phyloP scores from a whole-genome alignment of 2,888 invertebrate species.

The Fragum fragum region DNA sequence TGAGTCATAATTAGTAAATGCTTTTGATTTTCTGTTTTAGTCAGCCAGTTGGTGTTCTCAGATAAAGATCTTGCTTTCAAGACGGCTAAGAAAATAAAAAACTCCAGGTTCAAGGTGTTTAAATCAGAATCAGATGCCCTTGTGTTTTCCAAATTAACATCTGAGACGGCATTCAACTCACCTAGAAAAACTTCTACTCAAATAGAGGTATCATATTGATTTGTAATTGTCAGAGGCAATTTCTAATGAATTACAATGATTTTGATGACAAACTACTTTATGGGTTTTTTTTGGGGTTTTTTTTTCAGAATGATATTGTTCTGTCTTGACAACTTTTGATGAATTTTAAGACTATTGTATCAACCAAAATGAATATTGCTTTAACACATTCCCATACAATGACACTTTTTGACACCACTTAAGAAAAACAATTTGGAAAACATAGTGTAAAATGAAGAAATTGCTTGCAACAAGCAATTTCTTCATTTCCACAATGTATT shows the following conservation, averaged over 20 bases:
- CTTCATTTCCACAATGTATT: too few relatives aligned
- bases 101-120: constrained; percentile 94
- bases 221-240: too few relatives aligned
- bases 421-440: too few relatives aligned
- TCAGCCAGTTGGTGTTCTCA: constrained; percentile 83
- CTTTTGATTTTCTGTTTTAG: constrained; percentile 64
- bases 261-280: neutral
- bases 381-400: too few relatives aligned
- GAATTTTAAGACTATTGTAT: too few relatives aligned
- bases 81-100: constrained; percentile 92
- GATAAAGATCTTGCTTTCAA: constrained; percentile 92
- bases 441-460: too few relatives aligned
- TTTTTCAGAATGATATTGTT: neutral
- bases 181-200: constrained; percentile 56
- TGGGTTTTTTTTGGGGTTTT: neutral
- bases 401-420: too few relatives aligned
- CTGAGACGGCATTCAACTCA: constrained; percentile 68
- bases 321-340: neutral
- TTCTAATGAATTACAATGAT: too few relatives aligned
- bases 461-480: too few relatives aligned
- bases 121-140: constrained; percentile 92
- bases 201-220: constrained; percentile 51
- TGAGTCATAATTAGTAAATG: too few relatives aligned
- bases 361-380: too few relatives aligned
- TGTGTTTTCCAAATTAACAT: constrained; percentile 88